phyloP scores from a whole-genome alignment of 2,113 vertebrate genomes.

The Callocephalon fimbriatum region DNA sequence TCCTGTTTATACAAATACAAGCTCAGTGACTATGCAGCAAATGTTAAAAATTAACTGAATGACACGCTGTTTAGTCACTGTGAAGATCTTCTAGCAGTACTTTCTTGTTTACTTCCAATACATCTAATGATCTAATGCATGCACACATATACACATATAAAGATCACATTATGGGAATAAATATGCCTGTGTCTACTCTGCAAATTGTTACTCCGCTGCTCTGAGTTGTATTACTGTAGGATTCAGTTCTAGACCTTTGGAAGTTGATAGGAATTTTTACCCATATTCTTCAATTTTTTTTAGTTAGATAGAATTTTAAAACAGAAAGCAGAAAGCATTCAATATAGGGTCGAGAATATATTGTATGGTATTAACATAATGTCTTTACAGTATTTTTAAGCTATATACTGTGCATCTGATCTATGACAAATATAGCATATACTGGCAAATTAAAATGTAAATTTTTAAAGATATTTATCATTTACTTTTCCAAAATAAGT shows the following conservation, averaged over 20 bases:
- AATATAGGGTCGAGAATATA: not conserved
- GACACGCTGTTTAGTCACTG: not conserved
- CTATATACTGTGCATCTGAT: not conserved
- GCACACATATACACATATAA: not conserved
- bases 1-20: fast-evolving
- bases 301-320: not conserved
- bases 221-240: not conserved
- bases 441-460: not conserved
- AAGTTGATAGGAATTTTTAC: not conserved
- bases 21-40: not conserved
- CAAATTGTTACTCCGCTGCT: not conserved
- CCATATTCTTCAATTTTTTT: not conserved
- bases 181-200: not conserved
- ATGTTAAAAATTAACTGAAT: not conserved
- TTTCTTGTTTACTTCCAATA: not conserved
- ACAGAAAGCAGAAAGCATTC: not conserved
- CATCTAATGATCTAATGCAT: not conserved
- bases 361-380: not conserved
- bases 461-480: not conserved
- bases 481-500: not conserved
- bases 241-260: not conserved
- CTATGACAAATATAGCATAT: not conserved
- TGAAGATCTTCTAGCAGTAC: not conserved
- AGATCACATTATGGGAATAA: not conserved
- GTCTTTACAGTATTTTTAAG: not conserved